Conservation (phyloP, 1,140 invertebrate species). For the Cherax quadricarinatus region DNA sequence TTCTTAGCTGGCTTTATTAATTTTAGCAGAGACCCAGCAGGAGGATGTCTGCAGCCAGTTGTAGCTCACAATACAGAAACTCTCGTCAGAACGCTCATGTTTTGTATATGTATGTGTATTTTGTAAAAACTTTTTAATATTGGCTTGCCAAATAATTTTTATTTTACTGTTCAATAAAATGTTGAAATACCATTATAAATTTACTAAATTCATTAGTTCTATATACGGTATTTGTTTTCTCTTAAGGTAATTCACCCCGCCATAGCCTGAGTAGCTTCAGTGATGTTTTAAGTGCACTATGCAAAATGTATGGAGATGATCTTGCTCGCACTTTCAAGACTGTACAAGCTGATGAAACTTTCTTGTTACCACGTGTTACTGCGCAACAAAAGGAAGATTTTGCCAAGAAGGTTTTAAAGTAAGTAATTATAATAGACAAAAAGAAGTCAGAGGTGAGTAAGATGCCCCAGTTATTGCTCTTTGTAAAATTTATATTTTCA, state of each 20-base stretch:
- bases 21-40: slow-evolving; percentile 64
- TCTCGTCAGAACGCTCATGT: slow-evolving; percentile 60
- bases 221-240: not conserved
- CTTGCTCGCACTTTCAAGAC: slow-evolving; percentile 65
- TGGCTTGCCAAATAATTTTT: no score
- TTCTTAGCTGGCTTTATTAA: slow-evolving; percentile 65
- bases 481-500: not conserved
- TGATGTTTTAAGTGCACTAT: slow-evolving; percentile 62
- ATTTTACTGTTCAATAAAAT: no score
- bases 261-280: slow-evolving; percentile 68
- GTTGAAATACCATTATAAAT: no score
- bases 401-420: slow-evolving; percentile 69
- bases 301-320: slow-evolving; percentile 69
- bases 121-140: not conserved
- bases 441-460: not conserved
- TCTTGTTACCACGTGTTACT: slow-evolving; percentile 57
- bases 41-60: slow-evolving; percentile 51
- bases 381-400: slow-evolving; percentile 70
- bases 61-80: slow-evolving; percentile 70
- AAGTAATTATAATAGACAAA: not conserved
- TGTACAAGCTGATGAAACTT: slow-evolving; percentile 61
- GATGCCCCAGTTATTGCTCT: not conserved
- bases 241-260: slow-evolving; percentile 60
- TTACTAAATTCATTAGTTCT: not conserved
- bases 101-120: slow-evolving; percentile 67